These are phyloP conservation scores for Sinonovacula constricta DNA, from an alignment of 1,140 invertebrate species.

Conservation along the genomic window DNA sequence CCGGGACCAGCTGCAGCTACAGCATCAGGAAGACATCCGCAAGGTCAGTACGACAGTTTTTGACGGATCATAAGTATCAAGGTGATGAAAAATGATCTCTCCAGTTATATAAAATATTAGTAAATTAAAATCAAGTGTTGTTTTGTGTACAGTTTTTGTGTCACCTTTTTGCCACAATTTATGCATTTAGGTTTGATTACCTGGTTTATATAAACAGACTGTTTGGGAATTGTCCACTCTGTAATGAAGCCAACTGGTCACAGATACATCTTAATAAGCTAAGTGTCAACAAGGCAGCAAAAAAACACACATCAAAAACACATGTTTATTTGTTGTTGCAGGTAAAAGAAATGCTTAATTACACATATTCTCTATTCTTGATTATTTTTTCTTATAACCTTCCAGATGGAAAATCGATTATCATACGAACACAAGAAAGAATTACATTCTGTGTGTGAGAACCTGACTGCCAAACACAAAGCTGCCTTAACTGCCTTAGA, in stretches of 20 bases:
- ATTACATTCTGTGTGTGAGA: constrained; percentile 82
- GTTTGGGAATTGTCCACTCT: too few species aligned
- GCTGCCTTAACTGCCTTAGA: constrained; percentile 14
- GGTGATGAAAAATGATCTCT: background rate
- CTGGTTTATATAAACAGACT: background rate
- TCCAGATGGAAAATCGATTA: constrained; percentile 25
- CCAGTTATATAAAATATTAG: background rate
- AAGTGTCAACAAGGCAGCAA: too few species aligned
- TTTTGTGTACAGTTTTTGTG: background rate
- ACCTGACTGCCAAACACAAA: constrained; percentile 27
- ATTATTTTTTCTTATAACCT: too few species aligned
- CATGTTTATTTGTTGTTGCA: too few species aligned
- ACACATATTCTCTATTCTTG: too few species aligned
- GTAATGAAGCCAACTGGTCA: too few species aligned
- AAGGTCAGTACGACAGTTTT: constrained; percentile 6
- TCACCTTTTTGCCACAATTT: background rate
- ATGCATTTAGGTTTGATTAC: background rate
- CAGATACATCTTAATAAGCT: too few species aligned
- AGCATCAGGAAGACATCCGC: constrained; percentile 18
- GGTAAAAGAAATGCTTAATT: too few species aligned
- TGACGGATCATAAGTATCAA: background rate
- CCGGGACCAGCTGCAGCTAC: constrained; percentile 42
- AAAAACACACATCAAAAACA: too few species aligned
- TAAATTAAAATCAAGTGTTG: background rate
- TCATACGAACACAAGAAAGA: constrained; percentile 83